These are phyloP conservation scores for Leucophenga montana DNA, from an alignment of 2,888 invertebrate species.

Conservation along the genomic window DNA sequence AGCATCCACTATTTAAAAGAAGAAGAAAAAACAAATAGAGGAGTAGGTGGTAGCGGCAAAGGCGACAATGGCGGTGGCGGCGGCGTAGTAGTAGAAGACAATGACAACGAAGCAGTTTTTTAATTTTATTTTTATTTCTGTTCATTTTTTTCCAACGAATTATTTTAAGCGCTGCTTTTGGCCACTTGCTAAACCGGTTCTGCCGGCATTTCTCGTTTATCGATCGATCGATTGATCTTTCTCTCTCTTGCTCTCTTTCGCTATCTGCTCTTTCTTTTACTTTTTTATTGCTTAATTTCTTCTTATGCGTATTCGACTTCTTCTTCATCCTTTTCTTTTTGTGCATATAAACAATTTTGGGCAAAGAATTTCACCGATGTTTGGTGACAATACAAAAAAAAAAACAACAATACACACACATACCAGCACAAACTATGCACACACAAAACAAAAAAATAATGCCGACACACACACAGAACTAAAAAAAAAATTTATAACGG, in stretches of 20 bases:
- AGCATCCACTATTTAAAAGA: conserved; percentile 40
- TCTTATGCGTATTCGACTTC: too few relatives aligned
- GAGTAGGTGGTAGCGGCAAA: background rate
- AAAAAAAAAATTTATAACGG: too few relatives aligned
- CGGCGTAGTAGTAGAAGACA: too few relatives aligned
- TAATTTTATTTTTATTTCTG: conserved; percentile 27
- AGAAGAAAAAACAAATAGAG: background rate
- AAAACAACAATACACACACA: background rate
- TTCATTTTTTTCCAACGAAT: conserved; percentile 36
- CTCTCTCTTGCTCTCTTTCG: background rate
- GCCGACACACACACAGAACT: background rate
- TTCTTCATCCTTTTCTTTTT: too few relatives aligned
- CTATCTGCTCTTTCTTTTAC: too few relatives aligned
- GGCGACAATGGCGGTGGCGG: too few relatives aligned
- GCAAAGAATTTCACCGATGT: conserved; percentile 13
- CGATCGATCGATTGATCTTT: background rate
- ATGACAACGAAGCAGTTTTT: conserved; percentile 8
- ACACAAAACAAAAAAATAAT: conserved; percentile 4
- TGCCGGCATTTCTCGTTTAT: conserved; percentile 57
- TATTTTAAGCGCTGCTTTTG: conserved; percentile 34
- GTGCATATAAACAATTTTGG: conserved; percentile 9
- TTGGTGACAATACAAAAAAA: conserved; percentile 3
- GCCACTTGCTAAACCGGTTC: conserved; percentile 62
- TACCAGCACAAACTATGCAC: background rate
- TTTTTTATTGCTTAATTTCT: too few relatives aligned